Conservation (phyloP, 2,888 invertebrate genomes). For the Falcaria lacertinaria region DNA sequence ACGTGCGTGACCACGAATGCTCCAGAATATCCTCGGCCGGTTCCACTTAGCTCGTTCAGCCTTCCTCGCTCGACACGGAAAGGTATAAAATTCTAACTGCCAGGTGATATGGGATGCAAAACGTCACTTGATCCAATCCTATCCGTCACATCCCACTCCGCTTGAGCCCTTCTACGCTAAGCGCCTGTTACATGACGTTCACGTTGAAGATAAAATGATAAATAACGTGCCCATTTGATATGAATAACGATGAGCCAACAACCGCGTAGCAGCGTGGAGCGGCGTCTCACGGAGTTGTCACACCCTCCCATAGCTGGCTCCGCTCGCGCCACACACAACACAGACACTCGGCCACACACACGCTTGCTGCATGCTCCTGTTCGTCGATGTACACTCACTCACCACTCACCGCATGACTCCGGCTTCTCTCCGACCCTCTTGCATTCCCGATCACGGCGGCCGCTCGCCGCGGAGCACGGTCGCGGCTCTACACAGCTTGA, state of each 20-base stretch:
- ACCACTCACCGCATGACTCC: slow-evolving; percentile 67
- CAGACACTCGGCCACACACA: slow-evolving; percentile 45
- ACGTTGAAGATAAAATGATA: slow-evolving; percentile 7
- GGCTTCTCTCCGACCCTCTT: slow-evolving; percentile 68
- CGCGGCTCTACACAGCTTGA: slow-evolving; percentile 69
- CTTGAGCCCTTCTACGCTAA: slow-evolving; percentile 55
- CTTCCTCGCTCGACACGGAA: slow-evolving; percentile 78
- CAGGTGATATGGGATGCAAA: slow-evolving; percentile 80
- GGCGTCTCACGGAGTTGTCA: slow-evolving; percentile 52
- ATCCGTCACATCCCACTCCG: slow-evolving; percentile 59
- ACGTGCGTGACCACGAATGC: slow-evolving; percentile 77
- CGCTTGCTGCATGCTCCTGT: slow-evolving; percentile 70
- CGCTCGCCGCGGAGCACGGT: slow-evolving; percentile 47
- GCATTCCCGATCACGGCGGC: slow-evolving; percentile 78
- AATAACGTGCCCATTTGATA: slow-evolving; percentile 15
- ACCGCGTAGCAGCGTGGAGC: slow-evolving; percentile 41
- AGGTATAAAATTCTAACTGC: slow-evolving; percentile 78
- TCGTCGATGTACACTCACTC: slow-evolving; percentile 55
- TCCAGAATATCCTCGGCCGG: slow-evolving; percentile 75
- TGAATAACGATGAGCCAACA: slow-evolving; percentile 16
- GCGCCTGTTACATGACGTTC: slow-evolving; percentile 6
- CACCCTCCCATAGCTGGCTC: slow-evolving; percentile 71
- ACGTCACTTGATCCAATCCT: slow-evolving; percentile 65
- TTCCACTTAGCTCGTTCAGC: slow-evolving; percentile 77
- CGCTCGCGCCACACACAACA: slow-evolving; percentile 74